Evolutionary conservation across 2,888 invertebrate genomes (phyloP), one percentile per base, ranked within the genome.

Genomic region (Rhimphoctona megacephalus): DNA sequence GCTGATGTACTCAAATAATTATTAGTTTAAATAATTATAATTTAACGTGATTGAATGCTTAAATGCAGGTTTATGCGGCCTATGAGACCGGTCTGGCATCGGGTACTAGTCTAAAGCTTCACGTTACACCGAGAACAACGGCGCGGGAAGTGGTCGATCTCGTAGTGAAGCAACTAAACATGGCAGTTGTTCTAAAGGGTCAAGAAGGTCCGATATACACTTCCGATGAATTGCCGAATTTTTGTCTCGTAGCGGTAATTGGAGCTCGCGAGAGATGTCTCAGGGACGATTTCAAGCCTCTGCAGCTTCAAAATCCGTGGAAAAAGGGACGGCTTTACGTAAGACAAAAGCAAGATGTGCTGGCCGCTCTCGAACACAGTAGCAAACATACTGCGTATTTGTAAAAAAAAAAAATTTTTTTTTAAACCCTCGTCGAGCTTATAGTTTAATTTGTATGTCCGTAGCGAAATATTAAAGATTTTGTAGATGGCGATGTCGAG

Each of bases 261-360:
- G 99, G 99, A 0, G 98, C 98, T 0, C 95, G 99, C 49, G 99
- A 99, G 92, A 96, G 99, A 84, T 98, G 99, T 92, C 95, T 99
- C 8, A 95, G 99, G 6, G 99, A 99, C 92, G 99, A 99, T 94
- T 99, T 99, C 94, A 97, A 98, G 91, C 98, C 99, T 0, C 95
- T 99, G 30, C 97, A 98, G 91, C 95, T 99, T 80, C 99, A 99
- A 94, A 98, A 98, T 94, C 99, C 99, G 0, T 99, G 99, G 99
- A 97, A 98, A 88, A 98, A 98, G 93, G 99, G 99, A 0, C 96
- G 98, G 83, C 95, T 99, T 86, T 99, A 98, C 94, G 99, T 99
- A 4, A 95, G 99, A 76, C 97, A 98, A 93, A 98, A 98, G 94
- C 98, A 98, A 91, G 98, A 98, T 92, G 97, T 98, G 5, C 95